Base-by-base conservation (phyloP, 1,140 invertebrate genomes). In the Drosophila malerkotliana region DNA sequence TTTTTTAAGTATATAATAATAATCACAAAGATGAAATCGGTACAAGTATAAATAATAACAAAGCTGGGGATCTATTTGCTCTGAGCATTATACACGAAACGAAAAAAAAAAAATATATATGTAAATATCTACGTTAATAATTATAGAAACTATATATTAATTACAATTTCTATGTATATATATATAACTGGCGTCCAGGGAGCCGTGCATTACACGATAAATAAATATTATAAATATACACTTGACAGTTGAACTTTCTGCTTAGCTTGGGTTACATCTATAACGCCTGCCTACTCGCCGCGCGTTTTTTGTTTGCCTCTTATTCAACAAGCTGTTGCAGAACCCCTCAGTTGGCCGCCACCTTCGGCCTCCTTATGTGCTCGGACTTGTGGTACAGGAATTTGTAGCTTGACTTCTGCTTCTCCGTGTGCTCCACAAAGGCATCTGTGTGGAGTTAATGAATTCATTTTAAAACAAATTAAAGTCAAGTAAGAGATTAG, bases 361-460 rank as follows among this genome's bases (percentile, higher is more conserved):
- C 39, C 52, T 89, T 88, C 3, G 79, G 28, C 8, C 82, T 34
- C 57, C 82, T 51, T 76, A 87, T 88, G 28, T 88, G 83, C 51
- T 88, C 83, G 48, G 83, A 88, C 34, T 87, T 87, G 71, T 79
- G 83, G 41, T 85, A 90, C 5, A 89, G 77, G 72, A 90, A 89
- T 69, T 84, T 73, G 37, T 84, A 89, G 63, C 41, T 72, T 0
- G 73, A 51, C 10, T 62, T 66, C 6, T 64, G 58, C n/a, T 81
- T 67, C 59, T 89, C 68, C 39, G 84, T 84, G 32, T 81, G 68
- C 51, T 69, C 44, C 3, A 28, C 72, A 68, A 89, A 81, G 32
- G 41, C 12, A 26, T 89, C 84, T 89, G 9, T 89, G 9, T 8
- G 28, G 9, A 8, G 4, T 1, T 1, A 48, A 26, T 4, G 3